phyloP scores from a whole-genome alignment of 35 echinoderm and acorn worm genomes.

The Eucidaris tribuloides region DNA sequence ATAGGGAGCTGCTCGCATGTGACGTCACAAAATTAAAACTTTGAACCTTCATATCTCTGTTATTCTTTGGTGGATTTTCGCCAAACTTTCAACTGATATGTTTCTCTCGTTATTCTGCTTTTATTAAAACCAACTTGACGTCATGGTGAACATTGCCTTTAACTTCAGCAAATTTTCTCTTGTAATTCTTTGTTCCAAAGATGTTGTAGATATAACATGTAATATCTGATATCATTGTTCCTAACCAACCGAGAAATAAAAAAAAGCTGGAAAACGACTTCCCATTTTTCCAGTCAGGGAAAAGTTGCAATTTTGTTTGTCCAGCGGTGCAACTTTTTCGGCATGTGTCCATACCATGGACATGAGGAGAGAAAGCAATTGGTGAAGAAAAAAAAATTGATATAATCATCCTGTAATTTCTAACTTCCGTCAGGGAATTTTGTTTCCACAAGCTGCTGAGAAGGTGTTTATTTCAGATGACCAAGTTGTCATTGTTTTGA shows the following conservation, averaged over 20 bases:
- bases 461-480: background rate
- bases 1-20: no score
- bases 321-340: background rate
- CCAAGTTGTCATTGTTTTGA: background rate
- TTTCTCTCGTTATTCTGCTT: no score
- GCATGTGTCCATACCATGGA: background rate
- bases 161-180: background rate
- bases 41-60: no score
- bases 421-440: background rate
- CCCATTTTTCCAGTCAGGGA: background rate
- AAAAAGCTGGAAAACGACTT: background rate
- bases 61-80: no score
- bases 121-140: no score
- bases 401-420: background rate
- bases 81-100: no score
- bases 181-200: background rate
- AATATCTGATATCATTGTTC: background rate
- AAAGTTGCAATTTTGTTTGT: no score
- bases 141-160: no score
- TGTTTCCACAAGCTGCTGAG: background rate
- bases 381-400: background rate
- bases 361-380: background rate
- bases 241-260: background rate
- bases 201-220: background rate
- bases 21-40: no score